Base-by-base conservation (phyloP, 2,797 vertebrate genomes). In the Ibycter americanus region DNA sequence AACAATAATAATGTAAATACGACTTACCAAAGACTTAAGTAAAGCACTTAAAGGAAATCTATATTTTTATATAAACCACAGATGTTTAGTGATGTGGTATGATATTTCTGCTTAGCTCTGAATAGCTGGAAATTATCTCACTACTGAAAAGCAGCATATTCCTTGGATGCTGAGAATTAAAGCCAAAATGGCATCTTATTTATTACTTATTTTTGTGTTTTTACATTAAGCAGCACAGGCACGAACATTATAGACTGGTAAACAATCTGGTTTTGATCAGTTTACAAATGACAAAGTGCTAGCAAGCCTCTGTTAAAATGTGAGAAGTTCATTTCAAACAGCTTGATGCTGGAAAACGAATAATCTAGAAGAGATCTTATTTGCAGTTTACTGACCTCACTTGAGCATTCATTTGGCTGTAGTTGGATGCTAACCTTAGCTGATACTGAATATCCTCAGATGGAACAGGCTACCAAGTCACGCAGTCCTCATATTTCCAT, bases 21-120 rank as follows among this genome's bases (percentile, higher is more conserved):
- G 18, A 96, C 94, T 97, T 97, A 97, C 93, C 94, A 84, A 96
- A 96, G 97, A 88, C 92, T 98, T 95, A 90, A 91, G 96, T 65
- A 87, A 95, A 98, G 97, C 92, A 96, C 97, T 98, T 98, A 97
- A 98, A 98, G 97, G 96, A 98, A 98, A 98, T 98, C 97, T 97
- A 96, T 98, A 97, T 96, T 98, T 98, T 98, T 46, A 83, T 83
- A 96, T 97, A 98, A 98, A 98, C 97, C 95, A 80, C 89, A 62
- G 96, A 90, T 97, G 97, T 98, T 98, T 97, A 96, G 95, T 32
- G 61, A 93, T 21, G 73, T 90, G 95, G 93, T 95, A 62, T 56
- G 87, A 65, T 89, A 66, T 79, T 96, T 94, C 94, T 95, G 95
- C 95, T 96, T 92, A 84, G 95, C 93, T 96, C 92, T 87, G 89